Evolutionary conservation across 2,797 vertebrate genomes (phyloP).

Genomic region (Poecilia picta): DNA sequence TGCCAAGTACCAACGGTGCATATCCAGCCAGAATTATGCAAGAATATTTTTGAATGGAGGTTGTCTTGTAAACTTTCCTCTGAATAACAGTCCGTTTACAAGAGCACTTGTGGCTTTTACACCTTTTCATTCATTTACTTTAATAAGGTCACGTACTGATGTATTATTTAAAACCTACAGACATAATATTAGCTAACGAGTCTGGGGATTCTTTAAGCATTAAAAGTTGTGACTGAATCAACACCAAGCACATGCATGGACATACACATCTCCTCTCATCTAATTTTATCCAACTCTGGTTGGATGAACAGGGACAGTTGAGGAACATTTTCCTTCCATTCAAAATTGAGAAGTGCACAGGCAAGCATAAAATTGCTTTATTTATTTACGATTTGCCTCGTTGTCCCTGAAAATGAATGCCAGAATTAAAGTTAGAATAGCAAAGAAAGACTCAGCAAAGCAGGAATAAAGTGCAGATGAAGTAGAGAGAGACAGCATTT

Average conservation of each 20-base stretch:
- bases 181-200: conserved; percentile 49
- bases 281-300: conserved; percentile 68
- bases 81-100: background rate
- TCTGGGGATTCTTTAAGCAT: conserved; percentile 32
- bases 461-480: conserved; percentile 25
- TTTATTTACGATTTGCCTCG: conserved; percentile 75
- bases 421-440: conserved; percentile 54
- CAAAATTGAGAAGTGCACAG: conserved; percentile 64
- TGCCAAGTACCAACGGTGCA: background rate
- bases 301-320: conserved; percentile 70
- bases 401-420: conserved; percentile 70
- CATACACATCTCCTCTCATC: conserved; percentile 49
- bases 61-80: too few species aligned
- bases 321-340: conserved; percentile 63
- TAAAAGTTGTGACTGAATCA: conserved; percentile 25
- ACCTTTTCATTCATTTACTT: conserved; percentile 24
- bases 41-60: background rate
- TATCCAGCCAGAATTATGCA: background rate
- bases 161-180: conserved; percentile 47
- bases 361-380: conserved; percentile 78
- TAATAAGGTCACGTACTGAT: conserved; percentile 25
- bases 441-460: conserved; percentile 61
- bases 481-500: conserved; percentile 2
- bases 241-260: conserved; percentile 18
- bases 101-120: background rate